Evolutionary conservation across 2,797 vertebrate genomes (phyloP).

Genomic region (Chromobotia macracanthus): DNA sequence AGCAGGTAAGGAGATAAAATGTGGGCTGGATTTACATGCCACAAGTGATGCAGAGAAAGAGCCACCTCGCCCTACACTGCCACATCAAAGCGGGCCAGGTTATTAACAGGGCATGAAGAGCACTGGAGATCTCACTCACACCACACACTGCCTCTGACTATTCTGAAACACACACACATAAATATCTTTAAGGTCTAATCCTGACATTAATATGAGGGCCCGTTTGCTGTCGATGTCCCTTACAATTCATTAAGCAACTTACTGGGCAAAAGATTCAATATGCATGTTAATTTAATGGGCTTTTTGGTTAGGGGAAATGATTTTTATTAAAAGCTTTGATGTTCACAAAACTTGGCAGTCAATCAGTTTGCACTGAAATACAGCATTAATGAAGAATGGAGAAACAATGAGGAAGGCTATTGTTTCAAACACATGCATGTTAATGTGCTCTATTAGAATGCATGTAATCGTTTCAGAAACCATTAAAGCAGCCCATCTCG

Average conservation of each 20-base stretch:
- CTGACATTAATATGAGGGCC: slow-evolving; percentile 32
- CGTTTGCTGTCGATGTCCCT: slow-evolving; percentile 57
- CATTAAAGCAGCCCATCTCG: slow-evolving; percentile 56
- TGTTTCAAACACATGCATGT: slow-evolving; percentile 74
- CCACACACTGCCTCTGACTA: slow-evolving; percentile 58
- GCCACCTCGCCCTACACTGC: slow-evolving; percentile 62
- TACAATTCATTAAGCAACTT: slow-evolving; percentile 75
- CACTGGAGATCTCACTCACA: slow-evolving; percentile 69
- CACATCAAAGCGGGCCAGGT: slow-evolving; percentile 78
- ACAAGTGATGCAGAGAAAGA: slow-evolving; percentile 73
- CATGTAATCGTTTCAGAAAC: slow-evolving; percentile 67
- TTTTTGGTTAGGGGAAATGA: slow-evolving; percentile 68
- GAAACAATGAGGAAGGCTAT: slow-evolving; percentile 68
- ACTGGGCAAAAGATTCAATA: slow-evolving; percentile 77
- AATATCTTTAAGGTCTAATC: slow-evolving; percentile 66
- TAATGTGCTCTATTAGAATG: slow-evolving; percentile 73
- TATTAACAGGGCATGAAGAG: slow-evolving; percentile 70
- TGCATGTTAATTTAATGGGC: slow-evolving; percentile 78
- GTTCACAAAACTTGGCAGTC: slow-evolving; percentile 78
- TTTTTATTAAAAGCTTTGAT: slow-evolving; percentile 76
- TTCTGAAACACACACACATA: slow-evolving; percentile 58
- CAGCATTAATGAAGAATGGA: slow-evolving; percentile 80
- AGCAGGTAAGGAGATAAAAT: slow-evolving; percentile 78
- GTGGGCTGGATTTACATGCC: slow-evolving; percentile 68
- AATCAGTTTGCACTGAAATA: slow-evolving; percentile 74